Conservation (phyloP, 2,113 vertebrate species). For the Eclectus roratus region DNA sequence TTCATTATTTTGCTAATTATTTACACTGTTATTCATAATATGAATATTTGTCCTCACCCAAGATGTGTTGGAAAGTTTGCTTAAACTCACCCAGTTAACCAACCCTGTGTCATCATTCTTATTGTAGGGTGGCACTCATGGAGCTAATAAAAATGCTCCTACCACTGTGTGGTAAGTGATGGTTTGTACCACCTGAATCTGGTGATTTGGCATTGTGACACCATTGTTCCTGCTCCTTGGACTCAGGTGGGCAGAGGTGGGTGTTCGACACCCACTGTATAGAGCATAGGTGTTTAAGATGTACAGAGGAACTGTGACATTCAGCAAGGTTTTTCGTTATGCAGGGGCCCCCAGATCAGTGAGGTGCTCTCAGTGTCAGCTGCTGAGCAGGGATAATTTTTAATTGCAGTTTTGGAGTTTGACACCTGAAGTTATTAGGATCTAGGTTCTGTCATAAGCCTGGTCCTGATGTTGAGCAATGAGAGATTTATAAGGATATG, state of each 20-base stretch:
- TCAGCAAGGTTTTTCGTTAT: neutral
- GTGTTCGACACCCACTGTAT: neutral
- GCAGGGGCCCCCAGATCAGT: fast-evolving
- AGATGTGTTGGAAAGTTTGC: neutral
- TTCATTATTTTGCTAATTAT: neutral
- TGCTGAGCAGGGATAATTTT: neutral
- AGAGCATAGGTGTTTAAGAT: neutral
- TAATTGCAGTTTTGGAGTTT: neutral
- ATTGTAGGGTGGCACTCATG: neutral
- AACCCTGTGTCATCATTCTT: neutral
- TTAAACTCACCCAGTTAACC: neutral
- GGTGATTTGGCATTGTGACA: too few relatives aligned
- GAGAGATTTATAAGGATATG: neutral
- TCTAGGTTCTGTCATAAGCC: neutral
- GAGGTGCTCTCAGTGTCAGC: neutral
- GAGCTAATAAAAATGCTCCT: neutral
- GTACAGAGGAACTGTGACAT: neutral
- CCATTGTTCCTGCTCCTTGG: neutral
- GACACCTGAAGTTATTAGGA: neutral
- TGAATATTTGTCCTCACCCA: neutral
- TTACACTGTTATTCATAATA: neutral
- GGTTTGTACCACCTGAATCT: neutral
- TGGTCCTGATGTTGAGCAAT: neutral
- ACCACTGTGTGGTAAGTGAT: neutral
- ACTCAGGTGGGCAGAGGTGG: neutral